A percentile compares a stretch with the other conserved stretches of the same genome.
Evolutionary conservation across 2,888 invertebrate genomes (phyloP).

Genomic region (Eurois occulta): DNA sequence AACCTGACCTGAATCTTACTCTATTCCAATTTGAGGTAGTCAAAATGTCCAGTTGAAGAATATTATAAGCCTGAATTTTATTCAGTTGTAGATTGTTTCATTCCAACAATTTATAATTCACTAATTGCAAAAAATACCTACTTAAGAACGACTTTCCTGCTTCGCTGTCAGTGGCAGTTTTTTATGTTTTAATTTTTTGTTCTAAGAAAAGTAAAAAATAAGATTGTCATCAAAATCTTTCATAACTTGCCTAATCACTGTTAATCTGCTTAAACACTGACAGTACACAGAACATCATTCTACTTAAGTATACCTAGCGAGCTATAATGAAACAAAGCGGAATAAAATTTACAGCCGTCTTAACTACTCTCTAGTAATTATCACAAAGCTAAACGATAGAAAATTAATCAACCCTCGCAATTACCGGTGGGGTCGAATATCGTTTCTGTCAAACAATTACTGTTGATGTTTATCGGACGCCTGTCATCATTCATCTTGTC

Average conservation of each 20-base stretch:
- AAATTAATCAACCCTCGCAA: constrained; percentile 73
- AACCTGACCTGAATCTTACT: neutral
- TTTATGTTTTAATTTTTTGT: neutral
- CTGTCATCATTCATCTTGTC: constrained; percentile 79
- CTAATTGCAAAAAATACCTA: neutral
- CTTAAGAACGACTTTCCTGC: no score
- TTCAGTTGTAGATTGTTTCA: neutral
- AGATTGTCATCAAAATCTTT: neutral
- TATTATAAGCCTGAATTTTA: neutral
- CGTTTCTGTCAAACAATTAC: constrained; percentile 83
- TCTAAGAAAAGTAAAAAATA: neutral
- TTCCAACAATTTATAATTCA: neutral
- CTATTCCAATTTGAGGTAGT: neutral
- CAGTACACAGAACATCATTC: neutral
- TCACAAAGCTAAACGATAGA: constrained; percentile 66
- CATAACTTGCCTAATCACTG: neutral
- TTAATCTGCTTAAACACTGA: neutral
- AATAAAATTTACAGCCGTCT: constrained; percentile 49
- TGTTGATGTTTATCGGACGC: constrained; percentile 76
- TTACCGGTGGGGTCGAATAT: constrained; percentile 75
- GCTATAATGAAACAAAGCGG: constrained; percentile 7
- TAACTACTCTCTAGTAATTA: constrained; percentile 56
- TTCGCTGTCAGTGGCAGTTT: neutral
- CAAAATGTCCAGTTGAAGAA: neutral
- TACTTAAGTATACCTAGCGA: constrained; percentile 1